Evolutionary conservation across 2,113 vertebrate species (phyloP).

Genomic region (Egretta garzetta): DNA sequence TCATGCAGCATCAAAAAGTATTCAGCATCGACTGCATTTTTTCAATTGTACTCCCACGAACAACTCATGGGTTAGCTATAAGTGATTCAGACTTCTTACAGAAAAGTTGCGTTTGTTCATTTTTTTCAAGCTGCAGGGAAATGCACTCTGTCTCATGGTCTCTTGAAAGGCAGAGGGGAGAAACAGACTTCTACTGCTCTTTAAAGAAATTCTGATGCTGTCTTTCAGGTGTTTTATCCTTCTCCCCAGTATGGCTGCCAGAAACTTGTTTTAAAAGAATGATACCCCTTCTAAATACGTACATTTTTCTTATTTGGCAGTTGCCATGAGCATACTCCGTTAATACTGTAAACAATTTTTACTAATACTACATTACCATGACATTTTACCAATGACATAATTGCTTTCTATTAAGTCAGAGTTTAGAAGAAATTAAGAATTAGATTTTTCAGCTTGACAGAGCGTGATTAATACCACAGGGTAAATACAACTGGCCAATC

Average conservation of each 20-base stretch:
- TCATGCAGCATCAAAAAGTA: conserved; percentile 56
- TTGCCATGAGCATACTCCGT: not conserved
- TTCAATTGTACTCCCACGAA: conserved; percentile 68
- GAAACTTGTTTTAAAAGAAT: not conserved
- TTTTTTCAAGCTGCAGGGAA: conserved; percentile 27
- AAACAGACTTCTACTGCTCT: not conserved
- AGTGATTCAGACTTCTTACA: conserved; percentile 74
- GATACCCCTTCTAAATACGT: too few relatives aligned
- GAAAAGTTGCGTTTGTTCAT: conserved; percentile 49
- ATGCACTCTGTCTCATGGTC: not conserved
- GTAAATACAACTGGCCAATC: not conserved
- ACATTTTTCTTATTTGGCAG: not conserved
- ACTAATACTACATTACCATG: not conserved
- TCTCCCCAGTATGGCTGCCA: not conserved
- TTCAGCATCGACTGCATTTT: conserved; percentile 60
- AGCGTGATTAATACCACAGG: not conserved
- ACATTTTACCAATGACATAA: not conserved
- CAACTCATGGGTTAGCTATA: conserved; percentile 70
- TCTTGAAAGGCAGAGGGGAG: conserved; percentile 17
- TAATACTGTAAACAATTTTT: not conserved
- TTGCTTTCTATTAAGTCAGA: not conserved
- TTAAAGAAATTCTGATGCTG: not conserved
- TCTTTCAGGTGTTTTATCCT: not conserved
- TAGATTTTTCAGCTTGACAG: not conserved
- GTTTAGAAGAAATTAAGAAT: not conserved